Percentiles rank a stretch among this genome's conserved stretches.
phyloP scores from a whole-genome alignment of 2,113 vertebrate species.

The Serinus canaria region DNA sequence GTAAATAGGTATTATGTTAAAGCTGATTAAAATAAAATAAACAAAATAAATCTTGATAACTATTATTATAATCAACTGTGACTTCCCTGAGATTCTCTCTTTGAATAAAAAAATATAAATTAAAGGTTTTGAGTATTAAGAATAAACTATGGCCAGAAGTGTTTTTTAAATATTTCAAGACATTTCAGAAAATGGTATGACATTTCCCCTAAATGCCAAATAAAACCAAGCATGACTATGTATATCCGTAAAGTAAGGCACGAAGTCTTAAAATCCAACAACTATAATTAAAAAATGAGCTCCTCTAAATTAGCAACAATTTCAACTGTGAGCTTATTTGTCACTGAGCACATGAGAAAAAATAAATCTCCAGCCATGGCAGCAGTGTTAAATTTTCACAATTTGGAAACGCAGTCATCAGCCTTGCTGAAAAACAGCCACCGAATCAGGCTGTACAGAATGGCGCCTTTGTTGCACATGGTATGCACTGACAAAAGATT shows the following conservation, averaged over 20 bases:
- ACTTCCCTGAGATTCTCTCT: background rate
- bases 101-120: background rate
- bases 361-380: background rate
- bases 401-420: constrained; percentile 53
- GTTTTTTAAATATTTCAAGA: background rate
- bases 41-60: background rate
- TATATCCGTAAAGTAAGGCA: background rate
- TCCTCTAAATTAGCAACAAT: constrained; percentile 36
- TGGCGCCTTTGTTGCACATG: background rate
- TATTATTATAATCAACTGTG: background rate
- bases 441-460: background rate
- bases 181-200: background rate
- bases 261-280: background rate
- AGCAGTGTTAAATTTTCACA: constrained; percentile 34
- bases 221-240: background rate
- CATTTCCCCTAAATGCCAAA: background rate
- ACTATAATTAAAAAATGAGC: constrained; percentile 9
- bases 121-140: background rate
- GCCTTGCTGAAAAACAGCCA: constrained; percentile 53
- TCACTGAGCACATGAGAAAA: background rate
- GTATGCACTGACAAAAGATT: constrained; percentile 56
- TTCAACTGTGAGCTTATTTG: constrained; percentile 24
- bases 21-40: background rate
- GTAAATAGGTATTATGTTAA: background rate
- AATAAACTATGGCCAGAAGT: background rate